These are phyloP conservation scores for Lethocerus indicus DNA, from an alignment of 1,140 invertebrate species.

Conservation along the genomic window DNA sequence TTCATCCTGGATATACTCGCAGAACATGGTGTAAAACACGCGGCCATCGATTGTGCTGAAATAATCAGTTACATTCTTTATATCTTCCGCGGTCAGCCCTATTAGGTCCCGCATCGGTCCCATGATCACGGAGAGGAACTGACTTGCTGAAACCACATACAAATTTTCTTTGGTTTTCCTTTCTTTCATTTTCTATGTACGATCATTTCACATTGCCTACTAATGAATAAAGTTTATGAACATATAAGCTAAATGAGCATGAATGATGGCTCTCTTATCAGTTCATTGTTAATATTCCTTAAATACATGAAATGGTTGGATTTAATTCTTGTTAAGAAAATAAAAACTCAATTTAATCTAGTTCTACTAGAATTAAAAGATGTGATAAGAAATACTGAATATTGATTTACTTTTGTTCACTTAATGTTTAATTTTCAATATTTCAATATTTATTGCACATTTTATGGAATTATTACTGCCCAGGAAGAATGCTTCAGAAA, in stretches of 20 bases:
- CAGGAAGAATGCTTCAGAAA: too few species aligned
- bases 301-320: background rate
- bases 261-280: background rate
- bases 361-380: too few species aligned
- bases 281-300: background rate
- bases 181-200: background rate
- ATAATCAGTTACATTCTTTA: conserved; percentile 47
- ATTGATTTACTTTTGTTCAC: too few species aligned
- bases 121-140: conserved; percentile 45
- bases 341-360: too few species aligned
- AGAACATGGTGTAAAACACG: conserved; percentile 49
- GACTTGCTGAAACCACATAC: conserved; percentile 33
- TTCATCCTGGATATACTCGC: conserved; percentile 41
- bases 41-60: conserved; percentile 52
- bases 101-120: conserved; percentile 39
- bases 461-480: too few species aligned
- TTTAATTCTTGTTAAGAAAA: background rate
- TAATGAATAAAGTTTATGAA: background rate
- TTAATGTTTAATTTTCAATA: too few species aligned
- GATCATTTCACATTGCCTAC: background rate
- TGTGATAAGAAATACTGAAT: too few species aligned
- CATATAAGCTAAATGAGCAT: background rate
- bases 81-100: conserved; percentile 45
- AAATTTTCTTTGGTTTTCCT: background rate
- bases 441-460: too few species aligned